These are phyloP conservation scores for Sphinx pinastri DNA, from an alignment of 2,888 invertebrate genomes.

Conservation along the genomic window DNA sequence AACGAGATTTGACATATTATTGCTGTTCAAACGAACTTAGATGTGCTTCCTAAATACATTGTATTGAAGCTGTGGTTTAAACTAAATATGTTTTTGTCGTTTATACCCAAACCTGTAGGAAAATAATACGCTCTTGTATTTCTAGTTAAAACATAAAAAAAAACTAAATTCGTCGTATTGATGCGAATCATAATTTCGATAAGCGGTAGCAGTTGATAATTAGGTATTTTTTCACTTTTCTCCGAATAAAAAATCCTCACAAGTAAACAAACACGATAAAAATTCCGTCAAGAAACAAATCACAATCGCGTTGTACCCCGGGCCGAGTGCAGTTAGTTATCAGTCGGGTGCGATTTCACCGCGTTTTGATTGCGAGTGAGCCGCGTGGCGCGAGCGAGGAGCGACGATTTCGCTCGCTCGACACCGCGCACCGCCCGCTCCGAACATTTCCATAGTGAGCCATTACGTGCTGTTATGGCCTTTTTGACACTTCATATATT, in stretches of 20 bases:
- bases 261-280: background rate
- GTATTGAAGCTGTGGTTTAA: background rate
- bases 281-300: background rate
- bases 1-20: conserved; percentile 36
- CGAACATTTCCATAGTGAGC: conserved; percentile 16
- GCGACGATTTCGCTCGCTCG: conserved; percentile 36
- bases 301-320: conserved; percentile 37
- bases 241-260: background rate
- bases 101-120: no score
- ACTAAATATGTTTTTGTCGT: no score
- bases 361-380: conserved; percentile 68
- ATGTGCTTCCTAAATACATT: background rate
- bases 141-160: no score
- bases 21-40: background rate
- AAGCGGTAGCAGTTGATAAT: no score
- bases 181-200: no score
- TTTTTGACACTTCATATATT: conserved; percentile 16
- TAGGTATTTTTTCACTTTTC: background rate
- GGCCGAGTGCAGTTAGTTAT: conserved; percentile 56
- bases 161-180: no score
- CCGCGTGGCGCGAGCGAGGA: conserved; percentile 41
- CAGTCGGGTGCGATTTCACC: conserved; percentile 62
- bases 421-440: conserved; percentile 29
- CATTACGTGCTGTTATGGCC: conserved; percentile 21
- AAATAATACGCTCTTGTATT: no score